A percentile compares a stretch with the other conserved stretches of the same genome.
Conservation (phyloP, 2,888 invertebrate species). For the Prionchulus punctatus region DNA sequence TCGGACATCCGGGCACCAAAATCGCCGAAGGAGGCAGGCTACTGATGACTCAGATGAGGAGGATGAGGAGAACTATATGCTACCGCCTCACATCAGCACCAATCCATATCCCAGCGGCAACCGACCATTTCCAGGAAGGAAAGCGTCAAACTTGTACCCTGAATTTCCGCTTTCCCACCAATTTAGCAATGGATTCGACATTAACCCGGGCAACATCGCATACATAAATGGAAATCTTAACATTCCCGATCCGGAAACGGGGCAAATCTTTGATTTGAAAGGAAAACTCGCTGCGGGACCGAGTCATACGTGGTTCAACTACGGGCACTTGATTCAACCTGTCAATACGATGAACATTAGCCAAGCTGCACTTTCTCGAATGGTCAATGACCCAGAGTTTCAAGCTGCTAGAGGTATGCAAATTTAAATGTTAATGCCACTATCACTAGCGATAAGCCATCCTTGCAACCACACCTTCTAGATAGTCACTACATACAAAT, state of each 20-base stretch:
- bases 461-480: too few species aligned
- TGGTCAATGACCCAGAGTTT: slow-evolving; percentile 21
- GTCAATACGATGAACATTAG: slow-evolving; percentile 22
- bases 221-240: slow-evolving; percentile 24
- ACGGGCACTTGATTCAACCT: slow-evolving; percentile 20
- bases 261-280: slow-evolving; percentile 23
- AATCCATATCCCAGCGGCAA: neutral
- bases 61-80: neutral
- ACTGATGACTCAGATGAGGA: too few species aligned
- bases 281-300: slow-evolving; percentile 21
- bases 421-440: too few species aligned
- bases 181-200: slow-evolving; percentile 23
- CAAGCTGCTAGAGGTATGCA: slow-evolving; percentile 19
- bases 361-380: slow-evolving; percentile 19
- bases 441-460: too few species aligned
- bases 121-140: slow-evolving; percentile 17
- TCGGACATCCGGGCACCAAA: too few species aligned
- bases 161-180: slow-evolving; percentile 22
- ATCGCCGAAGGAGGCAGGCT: too few species aligned
- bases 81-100: neutral
- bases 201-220: slow-evolving; percentile 22
- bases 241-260: slow-evolving; percentile 25
- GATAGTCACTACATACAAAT: too few species aligned
- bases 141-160: slow-evolving; percentile 21
- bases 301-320: slow-evolving; percentile 21